Conservation (phyloP, 1,140 invertebrate species). For the Hypsibius dujardini region DNA sequence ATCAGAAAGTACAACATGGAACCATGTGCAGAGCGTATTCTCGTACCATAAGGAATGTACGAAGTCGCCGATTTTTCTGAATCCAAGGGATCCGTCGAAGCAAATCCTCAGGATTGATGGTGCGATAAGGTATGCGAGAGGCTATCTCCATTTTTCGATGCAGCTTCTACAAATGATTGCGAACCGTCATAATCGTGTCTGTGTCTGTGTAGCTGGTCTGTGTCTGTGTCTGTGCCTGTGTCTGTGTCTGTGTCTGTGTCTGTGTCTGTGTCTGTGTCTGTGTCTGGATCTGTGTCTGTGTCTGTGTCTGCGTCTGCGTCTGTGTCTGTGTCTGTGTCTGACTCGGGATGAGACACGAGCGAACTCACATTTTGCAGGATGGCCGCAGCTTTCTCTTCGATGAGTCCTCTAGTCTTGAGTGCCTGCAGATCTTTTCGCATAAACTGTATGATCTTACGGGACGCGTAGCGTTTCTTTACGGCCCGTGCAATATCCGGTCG, state of each 20-base stretch:
- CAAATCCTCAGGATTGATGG: background rate
- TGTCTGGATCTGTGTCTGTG: no score
- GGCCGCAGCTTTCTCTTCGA: slow-evolving; percentile 1
- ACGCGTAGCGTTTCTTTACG: background rate
- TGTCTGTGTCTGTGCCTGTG: no score
- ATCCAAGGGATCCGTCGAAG: background rate
- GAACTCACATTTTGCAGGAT: background rate
- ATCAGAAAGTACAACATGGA: background rate
- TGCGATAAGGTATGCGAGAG: background rate
- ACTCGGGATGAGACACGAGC: background rate
- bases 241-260: no score
- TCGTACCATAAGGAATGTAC: background rate
- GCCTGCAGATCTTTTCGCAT: background rate
- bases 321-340: no score
- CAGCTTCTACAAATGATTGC: background rate
- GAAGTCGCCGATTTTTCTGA: background rate
- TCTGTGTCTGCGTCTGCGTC: no score
- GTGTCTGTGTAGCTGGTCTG: no score
- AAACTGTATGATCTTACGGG: background rate
- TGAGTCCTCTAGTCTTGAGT: background rate
- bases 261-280: no score
- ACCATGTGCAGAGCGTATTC: background rate
- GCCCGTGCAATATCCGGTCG: background rate
- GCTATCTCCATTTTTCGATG: background rate
- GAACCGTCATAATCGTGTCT: no score